A percentile compares a stretch with the other conserved stretches of the same genome.
phyloP scores from a whole-genome alignment of 1,140 invertebrate species.

The Periplaneta americana region DNA sequence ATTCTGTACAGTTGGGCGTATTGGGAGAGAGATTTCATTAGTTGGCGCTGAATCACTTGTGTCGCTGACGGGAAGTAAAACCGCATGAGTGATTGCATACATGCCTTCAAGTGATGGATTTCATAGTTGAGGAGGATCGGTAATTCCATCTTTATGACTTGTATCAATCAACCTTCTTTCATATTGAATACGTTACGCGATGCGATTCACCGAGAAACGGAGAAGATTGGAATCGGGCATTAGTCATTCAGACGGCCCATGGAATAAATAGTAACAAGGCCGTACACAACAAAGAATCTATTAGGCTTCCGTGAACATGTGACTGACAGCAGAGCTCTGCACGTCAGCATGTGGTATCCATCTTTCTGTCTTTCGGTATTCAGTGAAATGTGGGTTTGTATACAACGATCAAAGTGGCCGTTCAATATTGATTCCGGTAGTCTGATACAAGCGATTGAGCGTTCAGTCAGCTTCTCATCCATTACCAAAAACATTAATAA shows the following conservation, averaged over 20 bases:
- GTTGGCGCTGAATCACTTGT: not conserved
- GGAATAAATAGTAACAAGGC: not conserved
- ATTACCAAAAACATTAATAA: too few species aligned
- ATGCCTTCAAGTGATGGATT: not conserved
- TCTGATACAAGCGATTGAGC: not conserved
- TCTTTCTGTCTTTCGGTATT: not conserved
- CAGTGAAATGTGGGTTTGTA: not conserved
- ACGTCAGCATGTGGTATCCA: not conserved
- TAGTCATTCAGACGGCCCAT: not conserved
- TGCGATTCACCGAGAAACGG: not conserved
- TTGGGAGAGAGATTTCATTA: not conserved
- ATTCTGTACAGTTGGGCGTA: not conserved
- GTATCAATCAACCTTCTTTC: not conserved
- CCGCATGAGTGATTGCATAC: not conserved
- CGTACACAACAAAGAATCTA: not conserved
- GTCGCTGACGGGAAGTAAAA: not conserved
- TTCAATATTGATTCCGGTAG: too few species aligned
- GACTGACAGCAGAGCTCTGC: not conserved
- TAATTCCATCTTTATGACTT: not conserved
- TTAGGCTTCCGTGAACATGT: not conserved
- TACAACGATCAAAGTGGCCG: too few species aligned
- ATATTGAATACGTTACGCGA: not conserved
- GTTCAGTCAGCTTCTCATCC: too few species aligned
- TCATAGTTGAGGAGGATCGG: not conserved
- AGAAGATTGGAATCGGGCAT: not conserved